Base-by-base conservation (phyloP, 2,888 invertebrate species). In the Acanthococcus lagerstroemiae region DNA sequence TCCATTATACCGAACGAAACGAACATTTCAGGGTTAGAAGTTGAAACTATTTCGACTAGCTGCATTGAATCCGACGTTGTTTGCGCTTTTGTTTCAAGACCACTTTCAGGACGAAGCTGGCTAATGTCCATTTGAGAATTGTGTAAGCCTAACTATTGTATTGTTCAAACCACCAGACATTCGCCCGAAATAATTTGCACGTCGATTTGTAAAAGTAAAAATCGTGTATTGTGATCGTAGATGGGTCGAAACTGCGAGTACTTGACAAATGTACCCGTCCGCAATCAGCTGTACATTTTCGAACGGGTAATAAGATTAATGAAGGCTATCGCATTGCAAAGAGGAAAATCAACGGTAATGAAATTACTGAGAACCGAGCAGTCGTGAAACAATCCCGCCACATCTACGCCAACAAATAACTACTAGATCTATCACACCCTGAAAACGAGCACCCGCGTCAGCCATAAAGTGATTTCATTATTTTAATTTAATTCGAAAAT, bases 301-400 rank as follows among this genome's bases (percentile, higher is more conserved):
- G 46, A 58, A 58, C 58, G 58, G n/a, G 58, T 17, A 45, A 44
- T 58, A 58, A 58, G 58, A 58, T 58, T 58, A 58, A 58, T 58
- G 58, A 58, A 58, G 58, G 58, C 46, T 58, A 58, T 58, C 58
- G 25, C n/a, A 46, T 58, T 26, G 57, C 24, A 57, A 45, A 57
- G 58, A 58, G 58, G 58, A 45, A 58, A 58, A 58, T 58, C 58
- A 45, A 58, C 58, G 58, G 46, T 58, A 58, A 58, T 58, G 58
- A 58, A 58, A 58, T 58, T 58, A 58, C 58, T 46, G 58, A 46
- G 58, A 58, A 58, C 45, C 44, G 25, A 58, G 46, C 58, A 46
- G 26, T 58, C 58, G 46, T 58, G 46, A 58, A 58, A 58, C 58
- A 58, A 45, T 58, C 58, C 46, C 2, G 37, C 37, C 37, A 37